Percentiles rank a stretch among this genome's conserved stretches.
These are phyloP conservation scores for Berghia stephanieae DNA, from an alignment of 1,140 invertebrate species.

Conservation along the genomic window DNA sequence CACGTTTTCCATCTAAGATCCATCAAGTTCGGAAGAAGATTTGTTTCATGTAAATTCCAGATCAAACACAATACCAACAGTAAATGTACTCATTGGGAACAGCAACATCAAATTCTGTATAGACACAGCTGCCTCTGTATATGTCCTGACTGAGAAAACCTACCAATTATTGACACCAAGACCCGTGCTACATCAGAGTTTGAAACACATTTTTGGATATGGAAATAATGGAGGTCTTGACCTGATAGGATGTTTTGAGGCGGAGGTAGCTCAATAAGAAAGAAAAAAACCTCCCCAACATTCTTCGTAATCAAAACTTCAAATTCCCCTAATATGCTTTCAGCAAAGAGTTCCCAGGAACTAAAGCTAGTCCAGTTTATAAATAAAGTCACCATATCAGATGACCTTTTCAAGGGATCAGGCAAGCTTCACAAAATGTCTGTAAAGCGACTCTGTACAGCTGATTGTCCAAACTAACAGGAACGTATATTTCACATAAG, in stretches of 20 bases:
- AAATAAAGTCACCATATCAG: background rate
- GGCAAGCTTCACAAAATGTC: conserved; percentile 22
- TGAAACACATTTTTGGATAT: background rate
- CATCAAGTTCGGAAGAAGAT: background rate
- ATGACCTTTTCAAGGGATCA: background rate
- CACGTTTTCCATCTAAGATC: no score
- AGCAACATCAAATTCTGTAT: background rate
- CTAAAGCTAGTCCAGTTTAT: background rate
- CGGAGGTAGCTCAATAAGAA: background rate
- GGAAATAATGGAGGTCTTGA: background rate
- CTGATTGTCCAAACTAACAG: conserved; percentile 24
- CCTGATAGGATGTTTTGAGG: background rate
- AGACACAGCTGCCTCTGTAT: background rate
- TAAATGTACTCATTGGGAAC: background rate
- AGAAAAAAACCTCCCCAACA: background rate
- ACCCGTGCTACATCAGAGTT: background rate
- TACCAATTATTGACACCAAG: background rate
- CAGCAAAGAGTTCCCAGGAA: background rate
- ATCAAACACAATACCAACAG: background rate
- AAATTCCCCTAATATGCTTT: background rate
- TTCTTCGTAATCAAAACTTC: background rate
- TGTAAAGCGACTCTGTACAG: conserved; percentile 23
- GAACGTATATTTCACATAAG: conserved; percentile 18
- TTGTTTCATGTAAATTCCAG: background rate
- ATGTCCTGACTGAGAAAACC: background rate